Evolutionary conservation across 2,888 invertebrate genomes (phyloP), one percentile per base, ranked within the genome.

Genomic region (Dyspetes luteomarginatus): DNA sequence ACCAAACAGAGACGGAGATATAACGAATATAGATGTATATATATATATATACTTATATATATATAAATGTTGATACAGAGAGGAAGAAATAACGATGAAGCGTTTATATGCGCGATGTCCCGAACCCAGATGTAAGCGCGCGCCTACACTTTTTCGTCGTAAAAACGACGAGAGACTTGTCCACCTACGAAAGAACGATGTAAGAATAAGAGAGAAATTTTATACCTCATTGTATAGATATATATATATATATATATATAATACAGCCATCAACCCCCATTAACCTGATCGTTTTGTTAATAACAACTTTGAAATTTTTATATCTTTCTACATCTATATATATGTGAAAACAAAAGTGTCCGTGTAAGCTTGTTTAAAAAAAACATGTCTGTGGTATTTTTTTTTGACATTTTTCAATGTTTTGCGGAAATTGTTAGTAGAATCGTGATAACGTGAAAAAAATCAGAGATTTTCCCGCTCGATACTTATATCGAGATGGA

Each of bases 141-240:
- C 71, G 76, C 78, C 75, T 82, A 78, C 72, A 73, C 78, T 55
- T 73, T 68, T 77, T 60, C 30, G 22, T 68, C 36, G 62, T 68
- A 78, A 78, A 78, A 78, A 67, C 52, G n/a, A n/a, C 22, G 48
- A 36, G 48, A 24, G 24, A 71, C 80, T 72, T 67, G 75, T 80
- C 80, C 67, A 76, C 75, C 80, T 76, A 76, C 68, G 72, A 43
- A 69, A 65, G 48, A 68, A 28, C 28, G 48, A 64, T 36, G 26
- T 26, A 68, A 58, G 62, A 69, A 52, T 45, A 65, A 77, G 68
- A 69, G 68, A 77, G 43, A 68, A 64, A 68, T 55, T 52, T 43
- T 55, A 43, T 56, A 60, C 22, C 68, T 75, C 36, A 9, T 28
- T 30, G 72, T 64, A 50, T 48, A 4, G 17, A 76, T 55, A 48